Conservation (phyloP, 2,797 vertebrate species). For the Hypotaenidia philippensis region DNA sequence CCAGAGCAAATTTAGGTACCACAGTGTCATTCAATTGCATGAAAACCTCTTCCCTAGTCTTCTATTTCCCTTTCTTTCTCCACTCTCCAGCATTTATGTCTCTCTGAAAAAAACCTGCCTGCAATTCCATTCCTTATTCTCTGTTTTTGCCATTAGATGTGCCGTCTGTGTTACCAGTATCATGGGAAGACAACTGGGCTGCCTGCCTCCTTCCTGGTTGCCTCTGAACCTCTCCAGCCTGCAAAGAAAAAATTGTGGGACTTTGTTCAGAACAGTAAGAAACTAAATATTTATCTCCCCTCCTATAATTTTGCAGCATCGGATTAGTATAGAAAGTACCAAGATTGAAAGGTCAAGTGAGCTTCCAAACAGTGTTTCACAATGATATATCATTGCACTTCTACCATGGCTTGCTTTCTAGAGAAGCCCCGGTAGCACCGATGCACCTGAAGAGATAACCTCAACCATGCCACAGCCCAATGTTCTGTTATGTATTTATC, state of each 20-base stretch:
- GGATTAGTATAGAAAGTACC: conserved; percentile 69
- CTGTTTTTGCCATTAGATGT: conserved; percentile 48
- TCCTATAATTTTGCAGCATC: conserved; percentile 59
- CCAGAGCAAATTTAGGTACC: not conserved
- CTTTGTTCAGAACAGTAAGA: conserved; percentile 63
- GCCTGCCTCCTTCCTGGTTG: conserved; percentile 48
- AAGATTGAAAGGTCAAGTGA: conserved; percentile 61
- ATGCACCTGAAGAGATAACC: not conserved
- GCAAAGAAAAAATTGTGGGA: conserved; percentile 57
- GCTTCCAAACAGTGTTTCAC: conserved; percentile 53
- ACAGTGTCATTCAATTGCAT: not conserved
- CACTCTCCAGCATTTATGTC: not conserved
- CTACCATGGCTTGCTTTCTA: not conserved
- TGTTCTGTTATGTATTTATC: not conserved
- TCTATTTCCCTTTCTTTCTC: not conserved
- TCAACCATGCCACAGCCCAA: not conserved
- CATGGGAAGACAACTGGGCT: conserved; percentile 36
- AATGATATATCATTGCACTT: conserved; percentile 39
- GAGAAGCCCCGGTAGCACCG: not conserved
- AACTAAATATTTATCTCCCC: conserved; percentile 74
- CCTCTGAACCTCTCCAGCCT: conserved; percentile 41
- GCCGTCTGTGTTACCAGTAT: not conserved
- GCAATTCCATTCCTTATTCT: not conserved
- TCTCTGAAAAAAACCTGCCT: not conserved
- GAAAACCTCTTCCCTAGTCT: not conserved